Conservation (phyloP, 2,888 invertebrate genomes). For the Globia sparganii region DNA sequence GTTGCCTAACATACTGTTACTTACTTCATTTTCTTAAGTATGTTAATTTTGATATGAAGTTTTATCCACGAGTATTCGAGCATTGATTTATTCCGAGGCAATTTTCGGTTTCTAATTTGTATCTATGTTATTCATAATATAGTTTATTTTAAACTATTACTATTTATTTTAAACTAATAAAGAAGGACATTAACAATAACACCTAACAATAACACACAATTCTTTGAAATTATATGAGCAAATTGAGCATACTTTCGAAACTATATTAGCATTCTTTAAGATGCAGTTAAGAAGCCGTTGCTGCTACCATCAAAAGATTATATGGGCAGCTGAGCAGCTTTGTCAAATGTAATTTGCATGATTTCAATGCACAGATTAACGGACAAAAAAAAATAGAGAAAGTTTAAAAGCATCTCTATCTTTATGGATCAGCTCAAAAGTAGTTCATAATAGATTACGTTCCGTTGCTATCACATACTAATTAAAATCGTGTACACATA, state of each 20-base stretch:
- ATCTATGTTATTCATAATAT: too few species aligned
- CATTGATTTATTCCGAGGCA: background rate
- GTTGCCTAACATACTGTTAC: conserved; percentile 11
- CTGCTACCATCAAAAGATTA: background rate
- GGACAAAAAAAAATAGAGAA: conserved; percentile 23
- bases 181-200: background rate
- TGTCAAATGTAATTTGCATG: conserved; percentile 1
- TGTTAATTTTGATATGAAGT: conserved; percentile 4
- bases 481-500: conserved; percentile 45
- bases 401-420: conserved; percentile 37
- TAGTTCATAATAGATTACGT: conserved; percentile 33
- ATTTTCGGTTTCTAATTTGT: too few species aligned
- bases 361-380: conserved; percentile 15
- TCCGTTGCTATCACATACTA: conserved; percentile 30
- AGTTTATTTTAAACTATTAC: background rate
- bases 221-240: background rate
- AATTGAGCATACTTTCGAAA: background rate
- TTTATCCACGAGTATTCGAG: background rate
- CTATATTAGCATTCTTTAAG: background rate
- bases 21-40: background rate
- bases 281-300: background rate
- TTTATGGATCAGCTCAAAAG: conserved; percentile 30
- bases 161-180: background rate
- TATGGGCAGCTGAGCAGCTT: background rate
- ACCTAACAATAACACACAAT: background rate